Evolutionary conservation across 2,888 invertebrate genomes (phyloP).

Genomic region (Pardosa pseudoannulata): DNA sequence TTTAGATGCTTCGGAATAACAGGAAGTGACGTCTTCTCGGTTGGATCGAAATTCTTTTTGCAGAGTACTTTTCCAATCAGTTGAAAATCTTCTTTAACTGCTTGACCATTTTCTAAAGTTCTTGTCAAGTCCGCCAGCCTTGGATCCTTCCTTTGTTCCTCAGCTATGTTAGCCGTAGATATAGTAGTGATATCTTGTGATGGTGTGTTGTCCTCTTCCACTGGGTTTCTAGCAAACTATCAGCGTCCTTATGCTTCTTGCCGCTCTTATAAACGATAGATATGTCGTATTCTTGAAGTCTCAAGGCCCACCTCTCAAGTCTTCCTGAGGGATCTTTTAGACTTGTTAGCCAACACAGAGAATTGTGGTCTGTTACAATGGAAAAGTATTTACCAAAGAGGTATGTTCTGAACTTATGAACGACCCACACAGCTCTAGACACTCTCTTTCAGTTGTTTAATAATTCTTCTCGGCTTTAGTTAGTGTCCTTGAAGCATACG

Average conservation of each 20-base stretch:
- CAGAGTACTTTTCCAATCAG: no score
- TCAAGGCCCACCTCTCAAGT: slow-evolving; percentile 78
- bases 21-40: no score
- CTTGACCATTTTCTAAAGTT: no score
- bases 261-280: slow-evolving; percentile 73
- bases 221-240: not conserved
- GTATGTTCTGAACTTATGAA: slow-evolving; percentile 75
- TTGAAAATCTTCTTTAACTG: no score
- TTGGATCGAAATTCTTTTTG: no score
- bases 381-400: slow-evolving; percentile 77
- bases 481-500: no score
- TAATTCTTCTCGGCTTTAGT: no score
- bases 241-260: slow-evolving; percentile 17
- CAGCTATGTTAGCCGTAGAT: not conserved
- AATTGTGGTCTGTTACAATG: slow-evolving; percentile 79
- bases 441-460: no score
- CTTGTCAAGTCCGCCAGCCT: no score
- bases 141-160: no score
- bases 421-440: no score
- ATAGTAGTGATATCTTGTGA: not conserved
- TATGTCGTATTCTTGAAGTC: slow-evolving; percentile 77
- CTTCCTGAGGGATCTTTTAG: slow-evolving; percentile 78
- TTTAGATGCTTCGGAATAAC: no score
- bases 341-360: slow-evolving; percentile 78
- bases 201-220: not conserved